phyloP scores from a whole-genome alignment of 2,113 vertebrate genomes.

The Halcyon malimbica region DNA sequence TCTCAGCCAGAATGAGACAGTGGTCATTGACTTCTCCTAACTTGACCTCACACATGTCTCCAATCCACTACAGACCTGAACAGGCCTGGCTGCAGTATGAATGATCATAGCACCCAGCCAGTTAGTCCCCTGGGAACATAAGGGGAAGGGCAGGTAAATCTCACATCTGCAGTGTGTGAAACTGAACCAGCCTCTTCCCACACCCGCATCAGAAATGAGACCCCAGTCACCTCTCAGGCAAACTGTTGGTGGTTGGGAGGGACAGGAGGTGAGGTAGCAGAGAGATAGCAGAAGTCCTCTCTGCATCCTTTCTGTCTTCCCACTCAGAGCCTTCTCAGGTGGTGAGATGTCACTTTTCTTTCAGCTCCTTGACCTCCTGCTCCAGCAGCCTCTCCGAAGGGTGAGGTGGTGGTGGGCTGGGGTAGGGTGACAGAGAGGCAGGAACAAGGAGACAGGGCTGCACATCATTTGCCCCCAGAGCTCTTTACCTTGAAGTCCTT shows the following conservation, averaged over 20 bases:
- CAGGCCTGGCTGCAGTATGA: accelerated
- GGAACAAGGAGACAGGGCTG: neutral
- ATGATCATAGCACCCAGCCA: neutral
- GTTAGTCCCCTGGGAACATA: neutral
- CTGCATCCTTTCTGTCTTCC: neutral
- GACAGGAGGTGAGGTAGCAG: neutral
- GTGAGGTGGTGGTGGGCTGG: neutral
- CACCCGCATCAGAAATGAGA: neutral
- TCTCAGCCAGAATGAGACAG: neutral
- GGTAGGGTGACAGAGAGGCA: neutral
- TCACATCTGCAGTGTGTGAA: neutral
- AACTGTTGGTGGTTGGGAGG: accelerated
- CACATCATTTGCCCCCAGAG: neutral
- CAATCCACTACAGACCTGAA: neutral
- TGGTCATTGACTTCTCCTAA: neutral
- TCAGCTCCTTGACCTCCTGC: neutral
- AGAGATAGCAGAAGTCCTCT: neutral
- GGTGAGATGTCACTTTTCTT: neutral
- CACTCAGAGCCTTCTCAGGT: neutral
- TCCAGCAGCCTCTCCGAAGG: neutral
- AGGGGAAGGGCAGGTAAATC: neutral
- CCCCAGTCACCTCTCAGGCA: neutral
- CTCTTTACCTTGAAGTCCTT: neutral
- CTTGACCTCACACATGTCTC: accelerated
- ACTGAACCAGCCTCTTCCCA: neutral